A percentile compares a stretch with the other conserved stretches of the same genome.
phyloP scores from a whole-genome alignment of 35 echinoderm and acorn worm genomes.

The Ophioderma brevispina region DNA sequence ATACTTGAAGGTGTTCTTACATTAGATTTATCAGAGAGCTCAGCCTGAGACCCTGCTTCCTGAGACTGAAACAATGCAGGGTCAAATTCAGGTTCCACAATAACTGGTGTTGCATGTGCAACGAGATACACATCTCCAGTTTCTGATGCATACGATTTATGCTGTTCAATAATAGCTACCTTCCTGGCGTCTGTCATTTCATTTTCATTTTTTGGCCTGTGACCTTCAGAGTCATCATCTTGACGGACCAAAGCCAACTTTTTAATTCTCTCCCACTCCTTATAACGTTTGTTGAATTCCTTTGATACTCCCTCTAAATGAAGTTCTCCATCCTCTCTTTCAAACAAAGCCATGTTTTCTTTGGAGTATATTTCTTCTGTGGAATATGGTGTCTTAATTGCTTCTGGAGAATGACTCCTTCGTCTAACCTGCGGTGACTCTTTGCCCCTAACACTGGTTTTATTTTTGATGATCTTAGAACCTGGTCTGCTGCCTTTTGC shows the following conservation, averaged over 20 bases:
- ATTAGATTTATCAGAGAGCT: conserved; percentile 22
- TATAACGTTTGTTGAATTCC: conserved; percentile 80
- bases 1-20: not conserved
- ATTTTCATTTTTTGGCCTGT: not conserved
- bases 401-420: conserved; percentile 60
- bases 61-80: not conserved
- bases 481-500: conserved; percentile 50
- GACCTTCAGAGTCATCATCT: not conserved
- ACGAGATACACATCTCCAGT: conserved; percentile 12
- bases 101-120: conserved; percentile 49
- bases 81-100: conserved; percentile 52
- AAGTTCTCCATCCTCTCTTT: conserved; percentile 68
- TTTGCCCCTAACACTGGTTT: conserved; percentile 36
- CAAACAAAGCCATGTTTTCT: conserved; percentile 65
- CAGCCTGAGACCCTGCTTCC: conserved; percentile 50
- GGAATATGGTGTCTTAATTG: conserved; percentile 6
- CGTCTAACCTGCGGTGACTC: conserved; percentile 29
- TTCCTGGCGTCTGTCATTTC: not conserved
- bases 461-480: conserved; percentile 33
- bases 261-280: conserved; percentile 86
- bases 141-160: not conserved
- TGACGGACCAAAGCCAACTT: conserved; percentile 18
- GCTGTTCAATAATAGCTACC: not conserved
- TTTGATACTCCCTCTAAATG: conserved; percentile 82
- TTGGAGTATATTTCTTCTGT: conserved; percentile 25